Percentiles rank a stretch among this genome's conserved stretches.
Conservation (phyloP, 2,797 vertebrate species). For the Hypotaenidia okinawae region DNA sequence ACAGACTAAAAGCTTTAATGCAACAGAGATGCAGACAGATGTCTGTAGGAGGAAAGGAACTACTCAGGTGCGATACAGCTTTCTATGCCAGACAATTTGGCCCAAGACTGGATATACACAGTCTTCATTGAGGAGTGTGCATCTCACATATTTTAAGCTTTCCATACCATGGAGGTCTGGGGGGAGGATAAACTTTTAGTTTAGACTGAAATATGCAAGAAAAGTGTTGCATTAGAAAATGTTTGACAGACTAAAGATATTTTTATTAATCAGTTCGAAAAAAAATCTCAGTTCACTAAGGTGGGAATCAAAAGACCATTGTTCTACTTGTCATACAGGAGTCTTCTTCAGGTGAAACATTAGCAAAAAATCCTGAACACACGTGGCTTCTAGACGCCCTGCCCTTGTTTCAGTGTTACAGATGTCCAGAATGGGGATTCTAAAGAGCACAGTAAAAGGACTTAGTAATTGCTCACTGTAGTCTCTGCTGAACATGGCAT, state of each 20-base stretch:
- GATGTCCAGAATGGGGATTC: not conserved
- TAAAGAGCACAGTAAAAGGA: not conserved
- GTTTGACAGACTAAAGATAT: not conserved
- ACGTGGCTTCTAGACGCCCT: not conserved
- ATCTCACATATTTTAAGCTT: not conserved
- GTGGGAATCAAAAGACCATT: not conserved
- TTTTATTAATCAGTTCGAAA: not conserved
- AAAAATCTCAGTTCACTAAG: not conserved
- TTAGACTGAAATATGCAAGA: not conserved
- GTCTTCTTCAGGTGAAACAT: not conserved
- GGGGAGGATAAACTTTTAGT: not conserved
- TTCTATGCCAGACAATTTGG: not conserved
- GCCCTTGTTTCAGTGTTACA: not conserved
- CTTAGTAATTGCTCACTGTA: not conserved
- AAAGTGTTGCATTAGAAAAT: not conserved
- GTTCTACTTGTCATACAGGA: not conserved
- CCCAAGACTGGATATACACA: not conserved
- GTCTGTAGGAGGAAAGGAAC: not conserved
- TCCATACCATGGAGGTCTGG: accelerated
- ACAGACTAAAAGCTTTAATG: not conserved
- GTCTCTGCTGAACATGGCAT: not conserved
- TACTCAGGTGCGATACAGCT: not conserved
- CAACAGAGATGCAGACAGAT: not conserved
- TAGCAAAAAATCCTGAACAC: not conserved
- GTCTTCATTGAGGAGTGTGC: not conserved